These are phyloP conservation scores for Perizoma flavofasciatum DNA, from an alignment of 2,888 invertebrate species.

Conservation along the genomic window DNA sequence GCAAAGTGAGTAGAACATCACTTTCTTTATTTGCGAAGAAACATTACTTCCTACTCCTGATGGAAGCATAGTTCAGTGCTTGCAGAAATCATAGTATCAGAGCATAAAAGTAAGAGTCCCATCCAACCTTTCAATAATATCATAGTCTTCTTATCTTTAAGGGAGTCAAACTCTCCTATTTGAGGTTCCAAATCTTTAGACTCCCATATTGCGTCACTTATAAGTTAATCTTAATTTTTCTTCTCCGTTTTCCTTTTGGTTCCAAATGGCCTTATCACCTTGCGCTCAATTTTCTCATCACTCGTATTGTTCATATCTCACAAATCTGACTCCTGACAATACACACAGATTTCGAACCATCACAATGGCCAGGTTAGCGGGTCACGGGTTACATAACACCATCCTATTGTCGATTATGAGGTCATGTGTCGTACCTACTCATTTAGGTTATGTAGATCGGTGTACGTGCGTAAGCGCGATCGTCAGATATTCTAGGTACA, in stretches of 20 bases:
- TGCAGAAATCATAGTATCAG: too few relatives aligned
- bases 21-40: not conserved
- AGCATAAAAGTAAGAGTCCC: too few relatives aligned
- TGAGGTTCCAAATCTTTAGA: too few relatives aligned
- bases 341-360: conserved; percentile 30
- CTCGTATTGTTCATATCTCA: conserved; percentile 23
- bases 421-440: conserved; percentile 49
- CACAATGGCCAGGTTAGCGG: conserved; percentile 58
- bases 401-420: conserved; percentile 67
- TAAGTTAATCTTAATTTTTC: too few relatives aligned
- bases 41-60: not conserved
- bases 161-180: too few relatives aligned
- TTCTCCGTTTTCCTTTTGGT: too few relatives aligned
- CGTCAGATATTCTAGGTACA: conserved; percentile 12
- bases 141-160: too few relatives aligned
- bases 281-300: conserved; percentile 9
- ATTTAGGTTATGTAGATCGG: conserved; percentile 11
- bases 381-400: conserved; percentile 64
- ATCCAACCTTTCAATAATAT: too few relatives aligned
- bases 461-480: conserved; percentile 45
- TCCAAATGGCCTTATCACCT: conserved; percentile 9
- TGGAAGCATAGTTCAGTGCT: too few relatives aligned
- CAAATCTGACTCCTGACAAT: conserved; percentile 31
- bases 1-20: too few relatives aligned
- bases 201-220: too few relatives aligned